Conservation (phyloP, 2,888 invertebrate genomes). For the Leucophenga maculata region DNA sequence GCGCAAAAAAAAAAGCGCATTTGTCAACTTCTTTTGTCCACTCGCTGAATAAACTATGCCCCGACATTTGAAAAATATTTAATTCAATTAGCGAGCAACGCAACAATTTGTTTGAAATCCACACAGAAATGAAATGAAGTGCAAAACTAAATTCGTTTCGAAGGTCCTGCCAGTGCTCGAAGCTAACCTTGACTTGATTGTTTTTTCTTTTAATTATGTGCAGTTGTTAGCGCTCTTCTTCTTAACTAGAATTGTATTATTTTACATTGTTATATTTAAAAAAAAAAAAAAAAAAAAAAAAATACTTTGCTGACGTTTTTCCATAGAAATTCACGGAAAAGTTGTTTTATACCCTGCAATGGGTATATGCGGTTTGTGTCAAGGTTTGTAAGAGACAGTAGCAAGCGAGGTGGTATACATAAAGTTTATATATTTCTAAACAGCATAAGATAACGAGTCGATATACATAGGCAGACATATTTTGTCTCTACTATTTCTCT, state of each 20-base stretch:
- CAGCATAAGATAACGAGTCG: too few relatives aligned
- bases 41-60: neutral
- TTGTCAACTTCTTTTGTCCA: slow-evolving; percentile 1
- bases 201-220: neutral
- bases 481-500: too few relatives aligned
- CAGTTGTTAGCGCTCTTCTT: neutral
- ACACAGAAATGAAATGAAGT: neutral
- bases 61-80: neutral
- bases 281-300: too few relatives aligned
- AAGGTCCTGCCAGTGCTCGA: neutral
- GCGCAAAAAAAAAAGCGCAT: too few relatives aligned
- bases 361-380: too few relatives aligned
- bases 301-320: too few relatives aligned
- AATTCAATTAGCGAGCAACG: slow-evolving; percentile 23
- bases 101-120: neutral
- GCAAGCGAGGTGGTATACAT: too few relatives aligned
- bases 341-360: too few relatives aligned
- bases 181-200: neutral
- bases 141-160: neutral
- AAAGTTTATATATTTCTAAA: too few relatives aligned
- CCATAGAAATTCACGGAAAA: too few relatives aligned
- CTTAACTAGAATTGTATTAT: neutral
- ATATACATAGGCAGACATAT: too few relatives aligned
- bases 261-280: neutral
- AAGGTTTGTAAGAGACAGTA: too few relatives aligned